These are phyloP conservation scores for Nibea albiflora DNA, from an alignment of 2,113 vertebrate genomes.

Conservation along the genomic window DNA sequence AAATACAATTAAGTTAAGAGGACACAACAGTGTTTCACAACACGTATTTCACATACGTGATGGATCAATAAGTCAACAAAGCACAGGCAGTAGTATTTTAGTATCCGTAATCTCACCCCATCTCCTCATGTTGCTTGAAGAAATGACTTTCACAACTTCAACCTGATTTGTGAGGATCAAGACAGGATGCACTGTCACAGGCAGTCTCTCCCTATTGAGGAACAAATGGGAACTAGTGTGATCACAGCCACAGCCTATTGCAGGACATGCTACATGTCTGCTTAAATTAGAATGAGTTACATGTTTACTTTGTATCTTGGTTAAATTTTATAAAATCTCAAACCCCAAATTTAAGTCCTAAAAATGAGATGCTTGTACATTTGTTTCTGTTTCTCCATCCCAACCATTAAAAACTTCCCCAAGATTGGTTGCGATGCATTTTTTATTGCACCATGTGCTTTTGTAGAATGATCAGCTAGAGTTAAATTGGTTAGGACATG, in stretches of 20 bases:
- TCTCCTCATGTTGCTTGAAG: too few species aligned
- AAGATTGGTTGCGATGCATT: conserved; percentile 73
- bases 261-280: not conserved
- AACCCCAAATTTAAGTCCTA: conserved; percentile 49
- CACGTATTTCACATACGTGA: too few species aligned
- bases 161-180: too few species aligned
- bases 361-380: conserved; percentile 65
- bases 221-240: not conserved
- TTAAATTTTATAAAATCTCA: conserved; percentile 33
- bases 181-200: too few species aligned
- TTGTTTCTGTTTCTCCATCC: conserved; percentile 39
- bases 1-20: too few species aligned
- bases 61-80: too few species aligned
- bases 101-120: too few species aligned
- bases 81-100: too few species aligned
- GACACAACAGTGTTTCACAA: too few species aligned
- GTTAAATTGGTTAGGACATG: conserved; percentile 83
- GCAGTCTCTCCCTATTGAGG: too few species aligned
- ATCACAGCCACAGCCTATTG: not conserved
- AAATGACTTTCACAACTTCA: too few species aligned
- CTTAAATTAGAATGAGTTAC: not conserved
- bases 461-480: conserved; percentile 80
- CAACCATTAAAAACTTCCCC: conserved; percentile 67
- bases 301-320: not conserved
- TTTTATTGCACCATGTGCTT: conserved; percentile 81